Evolutionary conservation across 1,140 invertebrate genomes (phyloP).

Genomic region (Pteromalus puparum): DNA sequence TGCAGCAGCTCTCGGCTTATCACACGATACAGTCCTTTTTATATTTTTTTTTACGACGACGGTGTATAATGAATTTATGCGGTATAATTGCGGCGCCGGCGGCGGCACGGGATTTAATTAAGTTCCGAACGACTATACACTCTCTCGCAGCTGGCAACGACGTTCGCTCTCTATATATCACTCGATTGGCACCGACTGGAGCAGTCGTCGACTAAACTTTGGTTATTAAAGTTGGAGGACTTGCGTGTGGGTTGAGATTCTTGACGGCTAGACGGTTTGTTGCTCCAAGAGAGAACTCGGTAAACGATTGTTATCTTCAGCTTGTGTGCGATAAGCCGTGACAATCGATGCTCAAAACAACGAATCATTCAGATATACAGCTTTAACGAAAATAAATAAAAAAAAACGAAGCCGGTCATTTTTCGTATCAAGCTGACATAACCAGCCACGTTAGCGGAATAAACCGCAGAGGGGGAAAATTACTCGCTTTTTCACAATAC

Average conservation of each 20-base stretch:
- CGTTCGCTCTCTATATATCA: background rate
- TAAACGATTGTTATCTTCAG: background rate
- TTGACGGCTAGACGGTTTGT: background rate
- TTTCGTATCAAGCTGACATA: background rate
- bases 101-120: constrained; percentile 2
- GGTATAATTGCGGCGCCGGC: background rate
- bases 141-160: background rate
- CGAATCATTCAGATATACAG: too few species aligned
- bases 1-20: background rate
- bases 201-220: background rate
- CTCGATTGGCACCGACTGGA: background rate
- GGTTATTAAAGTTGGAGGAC: background rate
- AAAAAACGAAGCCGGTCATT: too few species aligned
- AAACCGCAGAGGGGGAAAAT: background rate
- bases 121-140: constrained; percentile 3
- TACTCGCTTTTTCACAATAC: background rate
- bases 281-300: background rate
- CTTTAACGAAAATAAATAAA: too few species aligned
- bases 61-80: constrained; percentile 7
- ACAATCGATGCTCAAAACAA: background rate
- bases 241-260: background rate
- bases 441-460: background rate
- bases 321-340: background rate
- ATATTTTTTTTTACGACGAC: background rate
- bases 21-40: background rate